phyloP scores from a whole-genome alignment of 1,140 invertebrate genomes.

The Euwallacea similis region DNA sequence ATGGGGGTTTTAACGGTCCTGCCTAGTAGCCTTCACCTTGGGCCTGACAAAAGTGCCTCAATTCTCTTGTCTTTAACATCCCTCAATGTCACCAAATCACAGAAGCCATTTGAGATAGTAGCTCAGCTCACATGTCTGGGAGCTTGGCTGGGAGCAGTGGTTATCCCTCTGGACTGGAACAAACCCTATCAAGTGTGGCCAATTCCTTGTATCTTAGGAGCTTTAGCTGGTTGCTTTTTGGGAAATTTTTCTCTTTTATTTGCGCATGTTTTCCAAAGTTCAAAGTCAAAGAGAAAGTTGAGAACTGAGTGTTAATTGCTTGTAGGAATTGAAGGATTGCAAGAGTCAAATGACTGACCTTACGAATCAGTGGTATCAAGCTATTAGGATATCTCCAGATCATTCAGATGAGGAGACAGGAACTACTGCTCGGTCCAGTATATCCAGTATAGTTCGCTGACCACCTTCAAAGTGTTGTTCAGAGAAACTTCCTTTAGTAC shows the following conservation, averaged over 20 bases:
- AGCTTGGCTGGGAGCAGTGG: constrained; percentile 84
- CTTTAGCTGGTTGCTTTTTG: constrained; percentile 64
- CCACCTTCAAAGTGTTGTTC: constrained; percentile 25
- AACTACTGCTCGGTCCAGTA: constrained; percentile 50
- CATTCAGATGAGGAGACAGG: constrained; percentile 66
- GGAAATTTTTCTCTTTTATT: constrained; percentile 32
- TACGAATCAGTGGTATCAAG: constrained; percentile 96
- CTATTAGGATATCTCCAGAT: constrained; percentile 79
- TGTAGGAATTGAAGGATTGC: constrained; percentile 89
- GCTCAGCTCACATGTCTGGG: constrained; percentile 70
- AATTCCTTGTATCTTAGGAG: constrained; percentile 72
- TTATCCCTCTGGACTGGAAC: constrained; percentile 92
- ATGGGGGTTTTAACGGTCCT: constrained; percentile 68
- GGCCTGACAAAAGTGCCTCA: constrained; percentile 59
- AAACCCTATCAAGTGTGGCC: constrained; percentile 86
- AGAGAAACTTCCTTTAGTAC: constrained; percentile 11
- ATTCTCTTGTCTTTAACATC: constrained; percentile 58
- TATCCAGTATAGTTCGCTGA: constrained; percentile 54
- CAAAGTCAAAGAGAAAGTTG: constrained; percentile 16
- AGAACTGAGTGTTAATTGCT: constrained; percentile 34
- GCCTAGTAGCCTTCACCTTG: constrained; percentile 64
- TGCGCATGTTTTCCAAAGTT: constrained; percentile 8
- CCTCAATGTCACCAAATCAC: constrained; percentile 55
- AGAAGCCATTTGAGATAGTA: constrained; percentile 61
- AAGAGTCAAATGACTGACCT: constrained; percentile 95